Base-by-base conservation (phyloP, 2,888 invertebrate species). In the Macrophya annulata region DNA sequence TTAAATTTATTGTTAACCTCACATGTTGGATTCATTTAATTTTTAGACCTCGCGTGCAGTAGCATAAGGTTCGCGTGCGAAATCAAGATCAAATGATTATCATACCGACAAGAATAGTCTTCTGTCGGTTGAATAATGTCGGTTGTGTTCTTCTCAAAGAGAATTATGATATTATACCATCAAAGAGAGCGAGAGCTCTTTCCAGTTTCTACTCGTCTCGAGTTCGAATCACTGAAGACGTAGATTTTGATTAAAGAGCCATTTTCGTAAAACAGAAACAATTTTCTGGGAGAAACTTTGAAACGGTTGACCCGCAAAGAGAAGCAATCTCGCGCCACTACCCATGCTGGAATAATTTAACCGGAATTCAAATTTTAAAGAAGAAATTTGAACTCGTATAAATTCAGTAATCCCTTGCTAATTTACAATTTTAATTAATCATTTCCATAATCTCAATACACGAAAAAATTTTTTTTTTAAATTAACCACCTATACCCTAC, bases 41-140 rank as follows among this genome's bases (percentile, higher is more conserved):
- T 77, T 77, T 77, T 3, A 77, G 4, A 55, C 31, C 37, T 68
- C 31, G 68, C 83, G 68, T 83, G 59, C 55, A 10, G 12, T 43
- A 21, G 48, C 12, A 31, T 6, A 3, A 31, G 21, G 31, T 48
- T 68, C 68, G 68, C 45, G 45, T 83, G 68, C 25, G 31, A 71
- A 83, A 68, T 68, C 83, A 83, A 83, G 83, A 83, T 83, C n/a
- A 31, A 83, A 68, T 83, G 62, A 71, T 68, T 45, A 83, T 83
- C 21, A 48, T 10, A 21, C 40, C 31, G 51, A 51, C 55, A 31
- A 31, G 3, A 76, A 76, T 59, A 37, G n/a, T 79, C 79, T 37
- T 15, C 59, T 37, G 55, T 10, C 59, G 37, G 40, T 37, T 45
- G 65, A 82, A 43, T 65, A 65, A 59, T 45, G 31, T n/a, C 10